Percentiles rank a stretch among this genome's conserved stretches.
phyloP scores from a whole-genome alignment of 2,113 vertebrate species.

The Dasyprocta punctata region DNA sequence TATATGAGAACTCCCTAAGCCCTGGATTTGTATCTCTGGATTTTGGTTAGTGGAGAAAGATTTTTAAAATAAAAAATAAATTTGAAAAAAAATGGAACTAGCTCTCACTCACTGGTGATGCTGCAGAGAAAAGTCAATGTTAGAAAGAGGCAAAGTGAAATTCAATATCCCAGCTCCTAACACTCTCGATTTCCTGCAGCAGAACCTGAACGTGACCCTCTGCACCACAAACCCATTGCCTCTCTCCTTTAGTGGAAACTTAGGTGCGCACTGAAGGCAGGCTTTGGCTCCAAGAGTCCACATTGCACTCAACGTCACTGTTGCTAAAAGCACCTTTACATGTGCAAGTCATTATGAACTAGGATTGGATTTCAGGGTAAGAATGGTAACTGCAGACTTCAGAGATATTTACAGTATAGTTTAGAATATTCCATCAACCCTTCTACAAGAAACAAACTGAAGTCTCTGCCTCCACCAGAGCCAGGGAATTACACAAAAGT shows the following conservation, averaged over 20 bases:
- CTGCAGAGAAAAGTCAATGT: constrained; percentile 53
- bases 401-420: not conserved
- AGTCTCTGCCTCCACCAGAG: not conserved
- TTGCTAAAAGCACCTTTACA: constrained; percentile 40
- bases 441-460: not conserved
- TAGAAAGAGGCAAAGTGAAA: constrained; percentile 58
- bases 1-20: constrained; percentile 55
- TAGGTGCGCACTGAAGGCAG: constrained; percentile 10
- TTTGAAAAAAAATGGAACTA: not conserved
- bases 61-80: not conserved
- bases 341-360: not conserved
- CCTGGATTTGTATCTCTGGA: constrained; percentile 67
- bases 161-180: constrained; percentile 37
- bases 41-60: constrained; percentile 58
- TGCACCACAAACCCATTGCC: not conserved
- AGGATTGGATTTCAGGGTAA: constrained; percentile 4
- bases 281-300: constrained; percentile 50
- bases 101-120: constrained; percentile 33
- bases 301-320: not conserved
- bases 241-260: constrained; percentile 49
- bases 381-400: not conserved
- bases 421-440: not conserved
- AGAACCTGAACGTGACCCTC: constrained; percentile 53
- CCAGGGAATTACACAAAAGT: not conserved
- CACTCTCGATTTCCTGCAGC: constrained; percentile 32